Percentiles rank a stretch among this genome's conserved stretches.
Evolutionary conservation across 2,113 vertebrate species (phyloP).

Genomic region (Chaetodon auriga): DNA sequence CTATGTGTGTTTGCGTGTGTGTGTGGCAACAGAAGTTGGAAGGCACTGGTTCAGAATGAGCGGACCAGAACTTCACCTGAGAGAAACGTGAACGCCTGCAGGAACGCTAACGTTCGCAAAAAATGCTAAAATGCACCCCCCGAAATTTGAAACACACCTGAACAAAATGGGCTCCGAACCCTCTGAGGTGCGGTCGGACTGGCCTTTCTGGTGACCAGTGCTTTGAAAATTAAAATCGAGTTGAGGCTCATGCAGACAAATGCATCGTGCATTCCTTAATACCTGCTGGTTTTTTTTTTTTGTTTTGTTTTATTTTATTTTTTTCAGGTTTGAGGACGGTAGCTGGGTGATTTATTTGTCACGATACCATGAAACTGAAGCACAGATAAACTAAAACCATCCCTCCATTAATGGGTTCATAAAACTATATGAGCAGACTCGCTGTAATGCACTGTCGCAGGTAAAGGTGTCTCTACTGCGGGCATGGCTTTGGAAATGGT

Average conservation of each 20-base stretch:
- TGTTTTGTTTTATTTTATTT: background rate
- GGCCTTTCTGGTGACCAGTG: slow-evolving; percentile 30
- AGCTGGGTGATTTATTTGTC: slow-evolving; percentile 19
- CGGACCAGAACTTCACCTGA: slow-evolving; percentile 59
- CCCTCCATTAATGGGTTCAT: slow-evolving; percentile 17
- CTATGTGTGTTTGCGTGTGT: slow-evolving; percentile 44
- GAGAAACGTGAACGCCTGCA: slow-evolving; percentile 47
- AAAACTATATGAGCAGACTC: slow-evolving; percentile 24
- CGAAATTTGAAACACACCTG: slow-evolving; percentile 16
- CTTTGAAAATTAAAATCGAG: slow-evolving; percentile 24
- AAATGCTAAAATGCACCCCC: slow-evolving; percentile 24
- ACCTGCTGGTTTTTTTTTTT: background rate
- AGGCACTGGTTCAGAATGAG: slow-evolving; percentile 67
- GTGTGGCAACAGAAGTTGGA: slow-evolving; percentile 53
- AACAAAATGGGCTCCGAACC: slow-evolving; percentile 2
- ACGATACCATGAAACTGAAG: slow-evolving; percentile 53
- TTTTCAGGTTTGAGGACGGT: slow-evolving; percentile 4
- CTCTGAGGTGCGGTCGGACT: slow-evolving; percentile 19
- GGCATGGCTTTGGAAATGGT: slow-evolving; percentile 58
- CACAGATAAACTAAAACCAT: slow-evolving; percentile 58
- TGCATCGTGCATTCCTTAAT: slow-evolving; percentile 31
- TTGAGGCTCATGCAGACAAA: slow-evolving; percentile 31
- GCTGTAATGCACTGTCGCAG: slow-evolving; percentile 72
- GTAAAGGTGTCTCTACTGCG: slow-evolving; percentile 43
- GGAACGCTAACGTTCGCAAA: slow-evolving; percentile 33